Evolutionary conservation across 2,888 invertebrate genomes (phyloP).

Genomic region (Andrena trimmerana): DNA sequence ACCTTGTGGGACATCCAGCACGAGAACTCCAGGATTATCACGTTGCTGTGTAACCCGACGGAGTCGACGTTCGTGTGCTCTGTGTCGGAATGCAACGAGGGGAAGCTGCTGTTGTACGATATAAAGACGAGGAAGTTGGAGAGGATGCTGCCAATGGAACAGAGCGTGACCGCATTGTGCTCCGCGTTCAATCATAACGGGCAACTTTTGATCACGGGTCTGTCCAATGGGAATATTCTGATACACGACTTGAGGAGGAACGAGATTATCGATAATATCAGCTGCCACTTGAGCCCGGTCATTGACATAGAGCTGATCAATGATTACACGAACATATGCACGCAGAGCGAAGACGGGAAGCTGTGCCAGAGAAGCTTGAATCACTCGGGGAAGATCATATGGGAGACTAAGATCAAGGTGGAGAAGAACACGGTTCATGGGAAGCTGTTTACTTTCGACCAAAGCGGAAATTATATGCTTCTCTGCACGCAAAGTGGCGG

Average conservation of each 20-base stretch:
- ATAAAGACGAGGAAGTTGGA: conserved; percentile 87
- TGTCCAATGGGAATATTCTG: conserved; percentile 87
- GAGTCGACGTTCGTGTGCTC: conserved; percentile 86
- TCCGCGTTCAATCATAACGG: conserved; percentile 88
- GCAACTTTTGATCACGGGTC: conserved; percentile 87
- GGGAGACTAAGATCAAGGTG: conserved; percentile 83
- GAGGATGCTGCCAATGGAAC: conserved; percentile 80
- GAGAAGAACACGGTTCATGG: conserved; percentile 83
- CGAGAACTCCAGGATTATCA: conserved; percentile 85
- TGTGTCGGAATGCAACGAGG: conserved; percentile 82
- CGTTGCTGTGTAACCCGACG: conserved; percentile 86
- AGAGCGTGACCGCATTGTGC: conserved; percentile 85
- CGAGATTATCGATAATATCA: conserved; percentile 87
- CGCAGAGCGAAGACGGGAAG: conserved; percentile 86
- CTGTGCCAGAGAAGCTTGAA: conserved; percentile 84
- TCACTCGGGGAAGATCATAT: conserved; percentile 85
- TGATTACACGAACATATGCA: conserved; percentile 87
- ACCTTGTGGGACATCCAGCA: conserved; percentile 86
- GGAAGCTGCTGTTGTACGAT: conserved; percentile 87
- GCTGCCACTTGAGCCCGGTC: conserved; percentile 86
- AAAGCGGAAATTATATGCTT: conserved; percentile 83
- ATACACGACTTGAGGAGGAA: conserved; percentile 87
- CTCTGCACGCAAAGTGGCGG: conserved; percentile 84
- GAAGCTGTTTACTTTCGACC: conserved; percentile 84
- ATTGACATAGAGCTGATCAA: conserved; percentile 86